Conservation (phyloP, 2,888 invertebrate species). For the Catocala fraxini region DNA sequence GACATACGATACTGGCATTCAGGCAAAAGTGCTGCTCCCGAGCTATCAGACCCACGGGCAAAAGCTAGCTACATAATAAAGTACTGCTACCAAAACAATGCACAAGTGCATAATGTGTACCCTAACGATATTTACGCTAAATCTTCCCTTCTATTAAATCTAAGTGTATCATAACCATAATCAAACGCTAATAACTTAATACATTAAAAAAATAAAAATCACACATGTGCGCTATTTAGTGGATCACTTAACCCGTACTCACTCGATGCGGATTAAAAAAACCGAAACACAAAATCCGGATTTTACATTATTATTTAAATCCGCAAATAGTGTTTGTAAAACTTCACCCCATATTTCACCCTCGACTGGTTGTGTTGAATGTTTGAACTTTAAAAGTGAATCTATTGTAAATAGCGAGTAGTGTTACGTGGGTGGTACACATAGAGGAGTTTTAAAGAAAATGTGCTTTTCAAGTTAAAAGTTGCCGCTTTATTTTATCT, state of each 20-base stretch:
- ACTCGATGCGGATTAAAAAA: constrained; percentile 64
- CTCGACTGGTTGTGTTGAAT: constrained; percentile 69
- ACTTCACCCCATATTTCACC: constrained; percentile 77
- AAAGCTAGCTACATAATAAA: too few relatives aligned
- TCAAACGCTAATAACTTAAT: constrained; percentile 41
- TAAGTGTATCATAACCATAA: constrained; percentile 43
- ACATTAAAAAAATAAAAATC: constrained; percentile 42
- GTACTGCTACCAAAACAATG: too few relatives aligned
- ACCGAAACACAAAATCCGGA: constrained; percentile 44
- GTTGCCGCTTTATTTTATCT: neutral
- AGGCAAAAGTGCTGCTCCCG: too few relatives aligned
- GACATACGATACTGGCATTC: too few relatives aligned
- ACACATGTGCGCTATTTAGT: constrained; percentile 65
- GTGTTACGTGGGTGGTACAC: constrained; percentile 48
- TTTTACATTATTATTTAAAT: constrained; percentile 65
- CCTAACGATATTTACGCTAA: neutral
- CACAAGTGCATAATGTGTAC: too few relatives aligned
- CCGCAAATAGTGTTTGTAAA: constrained; percentile 68
- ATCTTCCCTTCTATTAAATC: neutral
- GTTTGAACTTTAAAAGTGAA: constrained; percentile 72
- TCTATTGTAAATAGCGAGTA: constrained; percentile 60
- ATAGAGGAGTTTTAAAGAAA: neutral
- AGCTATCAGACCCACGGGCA: too few relatives aligned
- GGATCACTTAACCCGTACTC: constrained; percentile 59
- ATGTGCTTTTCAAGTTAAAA: neutral